phyloP scores from a whole-genome alignment of 1,140 invertebrate species.

The Antheraea mylitta region DNA sequence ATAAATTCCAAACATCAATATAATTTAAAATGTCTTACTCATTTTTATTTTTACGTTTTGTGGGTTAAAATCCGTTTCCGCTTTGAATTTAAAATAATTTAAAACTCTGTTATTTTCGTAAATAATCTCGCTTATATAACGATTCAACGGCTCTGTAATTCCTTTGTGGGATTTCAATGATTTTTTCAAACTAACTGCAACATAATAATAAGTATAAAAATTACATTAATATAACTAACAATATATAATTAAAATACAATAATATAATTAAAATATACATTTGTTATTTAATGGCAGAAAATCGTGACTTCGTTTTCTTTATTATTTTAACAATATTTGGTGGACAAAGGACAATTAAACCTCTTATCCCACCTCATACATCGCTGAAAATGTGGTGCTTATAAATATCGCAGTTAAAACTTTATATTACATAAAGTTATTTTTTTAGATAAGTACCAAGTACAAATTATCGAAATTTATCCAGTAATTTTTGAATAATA shows the following conservation, averaged over 20 bases:
- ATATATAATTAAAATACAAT: not conserved
- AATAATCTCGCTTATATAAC: slow-evolving; percentile 11
- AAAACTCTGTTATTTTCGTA: slow-evolving; percentile 16
- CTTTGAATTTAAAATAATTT: slow-evolving; percentile 22
- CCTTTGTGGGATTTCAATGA: not conserved
- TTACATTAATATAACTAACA: too few relatives aligned
- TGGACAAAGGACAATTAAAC: too few relatives aligned
- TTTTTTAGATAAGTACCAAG: too few relatives aligned
- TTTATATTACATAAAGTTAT: too few relatives aligned
- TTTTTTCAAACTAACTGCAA: slow-evolving; percentile 19
- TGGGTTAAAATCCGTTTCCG: slow-evolving; percentile 12
- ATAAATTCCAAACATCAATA: not conserved
- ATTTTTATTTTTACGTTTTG: slow-evolving; percentile 17
- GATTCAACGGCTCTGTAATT: not conserved
- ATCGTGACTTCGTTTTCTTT: too few relatives aligned
- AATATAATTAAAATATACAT: not conserved
- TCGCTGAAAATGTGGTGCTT: too few relatives aligned
- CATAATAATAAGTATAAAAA: slow-evolving; percentile 3
- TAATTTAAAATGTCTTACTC: slow-evolving; percentile 7
- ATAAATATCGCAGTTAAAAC: too few relatives aligned
- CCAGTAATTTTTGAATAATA: too few relatives aligned
- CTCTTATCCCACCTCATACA: too few relatives aligned
- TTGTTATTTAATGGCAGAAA: too few relatives aligned
- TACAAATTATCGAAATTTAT: too few relatives aligned
- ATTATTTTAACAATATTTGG: too few relatives aligned